Base-by-base conservation (phyloP, 2,888 invertebrate genomes). In the Capitulum mitella region DNA sequence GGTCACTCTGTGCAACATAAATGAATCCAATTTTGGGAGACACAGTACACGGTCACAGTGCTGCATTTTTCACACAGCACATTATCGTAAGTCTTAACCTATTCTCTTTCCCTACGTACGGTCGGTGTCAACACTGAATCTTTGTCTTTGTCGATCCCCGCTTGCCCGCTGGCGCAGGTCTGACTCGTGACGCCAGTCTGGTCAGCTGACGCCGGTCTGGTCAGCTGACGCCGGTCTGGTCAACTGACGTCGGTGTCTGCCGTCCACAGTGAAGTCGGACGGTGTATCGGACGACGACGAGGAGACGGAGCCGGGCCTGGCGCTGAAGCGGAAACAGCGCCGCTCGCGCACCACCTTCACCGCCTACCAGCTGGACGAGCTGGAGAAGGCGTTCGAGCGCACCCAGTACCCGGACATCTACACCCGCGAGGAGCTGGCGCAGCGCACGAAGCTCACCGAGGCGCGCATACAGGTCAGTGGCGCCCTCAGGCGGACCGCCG, bases 401-500 rank as follows among this genome's bases (percentile, higher is more conserved):
- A 97, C 97, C 0, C 97, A 97, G 85, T 97, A 98, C 85, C 97
- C 98, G 0, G 97, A 97, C 84, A 95, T 97, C 34, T 95, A 95
- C 85, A 95, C 95, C 0, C 88, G 97, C 78, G 97, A 97, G 84
- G 95, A 96, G 85, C 86, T 97, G 76, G 96, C 97, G 0, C 92
- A 95, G 84, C 89, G 94, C 79, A 97, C 97, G 0, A 94, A 93
- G 80, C 89, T 97, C 0, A 95, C 95, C 0, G 97, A 98, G 85
- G 96, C 96, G 22, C 89, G 97, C 84, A 96, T 97, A 84, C 97
- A 97, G 89, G 94, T 92, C 85, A 29, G 70, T 2, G 43, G n/a
- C n/a, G n/a, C n/a, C n/a, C n/a, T n/a, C n/a, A n/a, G n/a, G n/a
- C n/a, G n/a, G n/a, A n/a, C n/a, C n/a, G n/a, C n/a, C n/a, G n/a